phyloP scores from a whole-genome alignment of 1,140 invertebrate genomes.

The Batillaria attramentaria region DNA sequence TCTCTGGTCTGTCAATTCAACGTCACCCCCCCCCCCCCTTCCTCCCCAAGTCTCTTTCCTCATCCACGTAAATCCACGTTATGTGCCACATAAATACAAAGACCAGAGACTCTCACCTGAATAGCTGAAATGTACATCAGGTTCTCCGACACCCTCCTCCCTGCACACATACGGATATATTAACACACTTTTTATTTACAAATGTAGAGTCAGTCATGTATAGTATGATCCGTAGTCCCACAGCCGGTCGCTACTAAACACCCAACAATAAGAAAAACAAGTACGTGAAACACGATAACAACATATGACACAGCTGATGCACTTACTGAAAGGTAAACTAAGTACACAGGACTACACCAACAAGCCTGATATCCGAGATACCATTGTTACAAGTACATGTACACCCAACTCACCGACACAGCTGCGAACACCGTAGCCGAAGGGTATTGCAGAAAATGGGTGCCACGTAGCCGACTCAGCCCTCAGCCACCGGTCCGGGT shows the following conservation, averaged over 20 bases:
- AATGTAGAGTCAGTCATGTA: too few relatives aligned
- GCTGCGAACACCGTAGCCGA: slow-evolving; percentile 56
- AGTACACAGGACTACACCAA: background rate
- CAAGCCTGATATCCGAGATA: background rate
- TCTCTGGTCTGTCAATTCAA: background rate
- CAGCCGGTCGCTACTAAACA: background rate
- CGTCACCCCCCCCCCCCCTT: too few relatives aligned
- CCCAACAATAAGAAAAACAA: background rate
- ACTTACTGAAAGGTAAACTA: background rate
- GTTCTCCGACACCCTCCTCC: slow-evolving; percentile 55
- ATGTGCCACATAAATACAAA: background rate
- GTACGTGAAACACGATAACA: background rate
- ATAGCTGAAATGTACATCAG: slow-evolving; percentile 55
- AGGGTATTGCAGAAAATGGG: slow-evolving; percentile 59
- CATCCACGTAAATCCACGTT: background rate
- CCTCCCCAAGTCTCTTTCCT: background rate
- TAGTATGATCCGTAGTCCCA: background rate
- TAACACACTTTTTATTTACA: too few relatives aligned
- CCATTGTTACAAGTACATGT: background rate
- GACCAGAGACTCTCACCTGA: slow-evolving; percentile 45
- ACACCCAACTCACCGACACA: slow-evolving; percentile 51
- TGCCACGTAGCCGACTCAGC: slow-evolving; percentile 47
- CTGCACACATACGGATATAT: too few relatives aligned
- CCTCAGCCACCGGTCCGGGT: slow-evolving; percentile 65
- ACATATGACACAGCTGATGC: background rate